Evolutionary conservation across 2,113 vertebrate species (phyloP).

Genomic region (Patagioenas fasciata): DNA sequence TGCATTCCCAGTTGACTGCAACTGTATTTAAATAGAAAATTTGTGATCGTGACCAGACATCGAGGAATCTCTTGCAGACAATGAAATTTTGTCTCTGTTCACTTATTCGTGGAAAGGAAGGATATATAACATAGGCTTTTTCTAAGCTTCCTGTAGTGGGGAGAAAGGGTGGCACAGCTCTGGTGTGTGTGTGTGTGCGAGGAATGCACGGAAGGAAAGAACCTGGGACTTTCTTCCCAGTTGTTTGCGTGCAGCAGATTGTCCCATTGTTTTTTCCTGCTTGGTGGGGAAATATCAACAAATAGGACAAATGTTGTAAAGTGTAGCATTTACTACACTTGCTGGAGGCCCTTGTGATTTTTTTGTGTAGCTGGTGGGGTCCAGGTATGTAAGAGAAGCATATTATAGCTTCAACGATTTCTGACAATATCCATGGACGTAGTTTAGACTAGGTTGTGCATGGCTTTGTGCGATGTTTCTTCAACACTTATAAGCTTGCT

Average conservation of each 20-base stretch:
- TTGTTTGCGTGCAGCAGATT: not conserved
- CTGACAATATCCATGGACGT: not conserved
- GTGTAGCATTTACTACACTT: not conserved
- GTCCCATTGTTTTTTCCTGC: not conserved
- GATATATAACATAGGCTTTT: not conserved
- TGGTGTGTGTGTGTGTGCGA: not conserved
- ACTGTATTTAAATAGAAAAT: not conserved
- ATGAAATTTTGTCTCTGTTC: not conserved
- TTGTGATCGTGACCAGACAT: not conserved
- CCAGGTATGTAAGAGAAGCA: not conserved
- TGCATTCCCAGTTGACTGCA: not conserved
- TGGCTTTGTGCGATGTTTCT: not conserved
- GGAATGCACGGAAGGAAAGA: not conserved
- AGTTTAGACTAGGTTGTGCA: not conserved
- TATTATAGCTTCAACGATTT: not conserved
- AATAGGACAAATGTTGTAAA: not conserved
- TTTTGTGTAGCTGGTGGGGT: not conserved
- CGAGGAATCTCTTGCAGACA: not conserved
- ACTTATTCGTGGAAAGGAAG: not conserved
- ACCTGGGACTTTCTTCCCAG: not conserved
- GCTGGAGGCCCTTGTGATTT: not conserved
- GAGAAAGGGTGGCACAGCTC: not conserved
- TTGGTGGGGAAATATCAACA: not conserved
- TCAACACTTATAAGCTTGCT: not conserved
- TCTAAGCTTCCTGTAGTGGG: not conserved